These are phyloP conservation scores for Crocuta crocuta DNA, from an alignment of 2,113 vertebrate species.

Conservation along the genomic window DNA sequence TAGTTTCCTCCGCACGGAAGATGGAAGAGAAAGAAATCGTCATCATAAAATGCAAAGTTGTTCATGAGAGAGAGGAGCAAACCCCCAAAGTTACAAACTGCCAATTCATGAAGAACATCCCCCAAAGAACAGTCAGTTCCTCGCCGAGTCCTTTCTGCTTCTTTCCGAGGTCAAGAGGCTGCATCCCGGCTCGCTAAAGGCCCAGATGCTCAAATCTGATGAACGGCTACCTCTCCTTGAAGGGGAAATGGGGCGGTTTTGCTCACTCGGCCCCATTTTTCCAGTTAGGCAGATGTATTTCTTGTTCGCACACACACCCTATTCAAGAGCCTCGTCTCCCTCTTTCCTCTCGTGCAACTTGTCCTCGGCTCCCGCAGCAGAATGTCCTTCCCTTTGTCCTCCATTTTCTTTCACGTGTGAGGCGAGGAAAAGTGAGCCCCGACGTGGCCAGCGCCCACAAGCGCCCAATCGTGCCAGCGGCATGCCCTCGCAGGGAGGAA, in stretches of 20 bases:
- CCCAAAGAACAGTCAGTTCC: neutral
- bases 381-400: neutral
- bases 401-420: neutral
- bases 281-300: neutral
- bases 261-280: neutral
- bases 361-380: neutral
- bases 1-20: neutral
- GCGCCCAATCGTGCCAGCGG: neutral
- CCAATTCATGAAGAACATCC: neutral
- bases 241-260: neutral
- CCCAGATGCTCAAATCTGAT: neutral
- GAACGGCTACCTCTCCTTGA: neutral
- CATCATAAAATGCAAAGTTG: neutral
- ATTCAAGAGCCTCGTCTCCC: neutral
- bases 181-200: fast-evolving
- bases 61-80: neutral
- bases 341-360: neutral
- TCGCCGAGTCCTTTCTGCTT: fast-evolving
- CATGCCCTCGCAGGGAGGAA: neutral
- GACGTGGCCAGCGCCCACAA: neutral
- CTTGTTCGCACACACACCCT: neutral
- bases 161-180: too few species aligned
- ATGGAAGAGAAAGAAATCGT: neutral
- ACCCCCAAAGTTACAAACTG: neutral
- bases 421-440: neutral